Evolutionary conservation across 1,140 invertebrate genomes (phyloP).

Genomic region (Pseudoatta argentina): DNA sequence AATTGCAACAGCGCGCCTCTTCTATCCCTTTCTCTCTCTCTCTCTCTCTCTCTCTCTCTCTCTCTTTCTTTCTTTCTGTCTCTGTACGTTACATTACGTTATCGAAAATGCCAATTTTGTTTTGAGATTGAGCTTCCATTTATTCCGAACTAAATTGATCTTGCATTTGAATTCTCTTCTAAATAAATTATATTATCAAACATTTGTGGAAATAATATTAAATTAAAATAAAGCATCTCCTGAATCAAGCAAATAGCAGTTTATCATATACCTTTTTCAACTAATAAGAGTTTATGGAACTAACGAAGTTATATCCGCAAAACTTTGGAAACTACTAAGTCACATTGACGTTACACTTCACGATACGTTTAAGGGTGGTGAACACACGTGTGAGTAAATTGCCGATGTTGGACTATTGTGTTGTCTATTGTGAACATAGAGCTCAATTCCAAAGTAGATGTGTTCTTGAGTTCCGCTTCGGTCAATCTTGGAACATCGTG

Average conservation of each 20-base stretch:
- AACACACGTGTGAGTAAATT: conserved; percentile 9
- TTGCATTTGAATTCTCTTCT: not conserved
- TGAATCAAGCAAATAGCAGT: not conserved
- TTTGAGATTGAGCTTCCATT: not conserved
- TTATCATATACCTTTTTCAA: not conserved
- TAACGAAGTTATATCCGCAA: not conserved
- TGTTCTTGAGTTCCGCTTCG: conserved; percentile 12
- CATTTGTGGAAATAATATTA: not conserved
- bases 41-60: not conserved
- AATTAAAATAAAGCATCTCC: not conserved
- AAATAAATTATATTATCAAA: not conserved
- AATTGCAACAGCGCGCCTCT: conserved; percentile 14
- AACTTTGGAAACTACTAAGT: not conserved
- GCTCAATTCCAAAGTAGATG: conserved; percentile 31
- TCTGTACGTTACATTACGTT: not conserved
- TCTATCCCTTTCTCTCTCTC: not conserved
- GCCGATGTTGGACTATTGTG: no score
- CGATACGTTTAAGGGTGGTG: conserved; percentile 1
- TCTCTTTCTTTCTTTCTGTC: not conserved
- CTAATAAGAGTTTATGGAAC: not conserved
- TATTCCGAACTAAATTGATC: not conserved
- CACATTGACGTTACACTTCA: not conserved
- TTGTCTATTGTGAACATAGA: not conserved
- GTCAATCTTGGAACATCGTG: not conserved
- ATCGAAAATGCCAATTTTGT: not conserved